These are phyloP conservation scores for Chelmon rostratus DNA, from an alignment of 2,797 vertebrate species.

Conservation along the genomic window DNA sequence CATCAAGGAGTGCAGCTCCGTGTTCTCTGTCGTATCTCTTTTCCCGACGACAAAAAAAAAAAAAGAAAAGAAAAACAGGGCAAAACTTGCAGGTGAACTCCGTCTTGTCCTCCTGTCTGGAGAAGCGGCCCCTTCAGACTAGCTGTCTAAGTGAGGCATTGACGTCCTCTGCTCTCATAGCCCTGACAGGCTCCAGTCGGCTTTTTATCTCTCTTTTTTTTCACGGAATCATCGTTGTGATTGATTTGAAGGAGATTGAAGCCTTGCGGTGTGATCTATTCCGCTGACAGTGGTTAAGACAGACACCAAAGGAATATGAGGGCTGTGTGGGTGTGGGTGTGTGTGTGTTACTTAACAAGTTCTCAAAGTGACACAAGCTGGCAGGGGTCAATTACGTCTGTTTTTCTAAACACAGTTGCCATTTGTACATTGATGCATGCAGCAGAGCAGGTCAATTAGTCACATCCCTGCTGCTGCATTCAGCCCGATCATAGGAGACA, in stretches of 20 bases:
- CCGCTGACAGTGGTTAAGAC: slow-evolving; percentile 62
- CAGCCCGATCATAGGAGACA: slow-evolving; percentile 32
- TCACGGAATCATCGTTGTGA: slow-evolving; percentile 76
- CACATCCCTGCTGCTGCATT: slow-evolving; percentile 40
- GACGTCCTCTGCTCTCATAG: slow-evolving; percentile 70
- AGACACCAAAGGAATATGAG: slow-evolving; percentile 57
- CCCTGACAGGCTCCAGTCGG: slow-evolving; percentile 72
- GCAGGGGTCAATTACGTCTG: slow-evolving; percentile 64
- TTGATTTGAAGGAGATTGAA: slow-evolving; percentile 80
- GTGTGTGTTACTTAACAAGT: slow-evolving; percentile 36
- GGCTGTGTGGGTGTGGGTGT: slow-evolving; percentile 14
- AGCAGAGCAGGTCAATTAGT: slow-evolving; percentile 57
- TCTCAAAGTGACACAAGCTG: slow-evolving; percentile 53
- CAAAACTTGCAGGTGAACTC: slow-evolving; percentile 77
- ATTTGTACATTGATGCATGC: slow-evolving; percentile 52
- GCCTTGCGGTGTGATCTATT: slow-evolving; percentile 73
- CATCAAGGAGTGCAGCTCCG: slow-evolving; percentile 62
- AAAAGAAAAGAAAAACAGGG: no score
- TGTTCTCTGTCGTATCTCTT: slow-evolving; percentile 50
- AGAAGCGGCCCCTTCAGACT: slow-evolving; percentile 72
- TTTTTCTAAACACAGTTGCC: slow-evolving; percentile 51
- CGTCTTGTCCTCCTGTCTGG: slow-evolving; percentile 76
- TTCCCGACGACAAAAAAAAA: slow-evolving; percentile 48
- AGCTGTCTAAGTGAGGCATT: slow-evolving; percentile 81
- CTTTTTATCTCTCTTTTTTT: slow-evolving; percentile 64